Base-by-base conservation (phyloP, 2,888 invertebrate genomes). In the Drosophila pseudotakahashii region DNA sequence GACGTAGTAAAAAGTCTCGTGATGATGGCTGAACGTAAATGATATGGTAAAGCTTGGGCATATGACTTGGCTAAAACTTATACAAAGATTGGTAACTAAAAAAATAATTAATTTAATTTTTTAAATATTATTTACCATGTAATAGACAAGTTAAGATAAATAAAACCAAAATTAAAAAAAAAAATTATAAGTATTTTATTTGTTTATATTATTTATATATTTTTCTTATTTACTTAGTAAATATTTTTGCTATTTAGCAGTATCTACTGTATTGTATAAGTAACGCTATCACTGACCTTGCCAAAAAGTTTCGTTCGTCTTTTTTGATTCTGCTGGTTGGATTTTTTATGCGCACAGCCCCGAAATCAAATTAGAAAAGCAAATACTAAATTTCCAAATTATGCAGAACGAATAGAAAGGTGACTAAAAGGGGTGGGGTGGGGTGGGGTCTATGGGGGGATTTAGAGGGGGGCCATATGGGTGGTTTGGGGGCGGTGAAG, bases 211-310 rank as follows among this genome's bases (percentile, higher is more conserved):
- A n/a, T n/a, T n/a, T n/a, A n/a, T n/a, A n/a, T n/a, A n/a, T n/a
- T n/a, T n/a, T 19, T 19, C 19, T 19, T 26, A 30, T 30, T n/a
- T 37, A n/a, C 2, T 13, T 41, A 7, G 13, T 4, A 9, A 14
- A 14, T 7, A 5, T 2, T 23, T 42, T 19, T n/a, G 3, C 7
- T 19, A 23, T 16, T 48, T 47, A 11, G 7, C 7, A 11, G 26
- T 59, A 4, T n/a, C 23, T 39, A 54, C 61, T 68, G 45, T 54
- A 34, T 47, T 26, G 23, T 50, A 41, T 11, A 42, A 37, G 39
- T 52, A 52, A 72, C 70, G 73, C 85, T 76, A 85, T 85, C 78
- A 86, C 86, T 86, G 82, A 86, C 86, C 86, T 86, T 86, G 89
- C 76, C 78, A 55, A 81, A 85, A 75, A 36, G 39, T 64, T 75